phyloP scores from a whole-genome alignment of 2,113 vertebrate species.

The Myocastor coypus region DNA sequence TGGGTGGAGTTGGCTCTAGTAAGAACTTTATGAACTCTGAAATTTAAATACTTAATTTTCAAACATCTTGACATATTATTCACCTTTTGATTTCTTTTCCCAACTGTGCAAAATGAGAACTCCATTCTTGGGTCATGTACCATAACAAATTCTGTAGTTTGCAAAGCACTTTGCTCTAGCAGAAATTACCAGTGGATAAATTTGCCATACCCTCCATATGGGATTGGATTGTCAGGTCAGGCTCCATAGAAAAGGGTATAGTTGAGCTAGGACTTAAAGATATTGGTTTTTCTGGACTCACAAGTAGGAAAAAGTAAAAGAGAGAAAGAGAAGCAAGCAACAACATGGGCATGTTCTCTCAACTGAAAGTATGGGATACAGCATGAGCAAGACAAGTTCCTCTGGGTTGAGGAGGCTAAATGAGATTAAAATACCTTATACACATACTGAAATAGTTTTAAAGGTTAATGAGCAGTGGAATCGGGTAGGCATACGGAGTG shows the following conservation, averaged over 20 bases:
- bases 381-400: background rate
- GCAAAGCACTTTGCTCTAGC: background rate
- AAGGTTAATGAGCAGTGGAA: background rate
- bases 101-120: background rate
- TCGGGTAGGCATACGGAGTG: constrained; percentile 39
- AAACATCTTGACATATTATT: background rate
- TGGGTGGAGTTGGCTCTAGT: background rate
- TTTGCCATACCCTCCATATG: background rate
- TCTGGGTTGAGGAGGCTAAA: background rate
- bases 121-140: background rate
- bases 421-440: background rate
- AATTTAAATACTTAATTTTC: constrained; percentile 34
- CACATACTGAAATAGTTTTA: background rate
- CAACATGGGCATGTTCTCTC: background rate
- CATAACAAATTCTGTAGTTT: background rate
- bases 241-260: background rate
- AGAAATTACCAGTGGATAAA: background rate
- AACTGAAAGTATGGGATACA: constrained; percentile 6
- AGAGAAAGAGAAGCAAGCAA: background rate
- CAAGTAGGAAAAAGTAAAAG: background rate
- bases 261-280: constrained; percentile 34
- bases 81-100: background rate
- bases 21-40: background rate
- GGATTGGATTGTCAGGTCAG: background rate
- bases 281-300: background rate